Conservation (phyloP, 2,113 vertebrate species). For the Elachura formosa region DNA sequence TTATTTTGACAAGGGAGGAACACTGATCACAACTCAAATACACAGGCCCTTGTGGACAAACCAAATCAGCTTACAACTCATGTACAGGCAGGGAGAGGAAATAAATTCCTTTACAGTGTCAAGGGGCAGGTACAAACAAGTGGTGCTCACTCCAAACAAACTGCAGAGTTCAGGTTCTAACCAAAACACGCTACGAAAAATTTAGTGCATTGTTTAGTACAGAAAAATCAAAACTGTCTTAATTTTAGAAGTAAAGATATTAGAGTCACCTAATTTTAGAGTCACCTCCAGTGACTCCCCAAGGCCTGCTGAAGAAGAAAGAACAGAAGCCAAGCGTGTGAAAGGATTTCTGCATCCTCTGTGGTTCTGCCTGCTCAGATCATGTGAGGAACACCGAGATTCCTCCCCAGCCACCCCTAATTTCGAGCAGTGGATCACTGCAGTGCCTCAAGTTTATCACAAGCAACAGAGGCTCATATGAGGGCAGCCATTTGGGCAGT, state of each 20-base stretch:
- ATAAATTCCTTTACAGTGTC: background rate
- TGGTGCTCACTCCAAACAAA: background rate
- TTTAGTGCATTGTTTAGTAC: background rate
- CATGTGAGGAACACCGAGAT: fast-evolving
- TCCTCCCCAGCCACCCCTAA: background rate
- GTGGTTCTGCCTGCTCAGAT: background rate
- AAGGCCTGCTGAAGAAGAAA: background rate
- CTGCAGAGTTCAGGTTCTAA: background rate
- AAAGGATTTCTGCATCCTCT: background rate
- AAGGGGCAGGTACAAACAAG: background rate
- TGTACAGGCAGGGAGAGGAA: background rate
- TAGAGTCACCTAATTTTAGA: too few species aligned
- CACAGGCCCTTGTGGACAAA: background rate
- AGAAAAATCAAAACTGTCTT: background rate
- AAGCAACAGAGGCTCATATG: background rate
- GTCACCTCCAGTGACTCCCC: background rate
- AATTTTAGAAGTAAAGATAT: background rate
- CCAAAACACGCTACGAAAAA: background rate
- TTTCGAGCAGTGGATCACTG: background rate
- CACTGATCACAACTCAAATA: background rate
- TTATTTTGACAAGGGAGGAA: background rate
- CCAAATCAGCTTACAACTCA: background rate
- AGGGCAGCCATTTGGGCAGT: background rate
- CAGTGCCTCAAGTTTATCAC: background rate
- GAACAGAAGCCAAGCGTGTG: fast-evolving